Percentiles rank a stretch among this genome's conserved stretches.
Conservation (phyloP, 2,113 vertebrate species). For the Camelus bactrianus region DNA sequence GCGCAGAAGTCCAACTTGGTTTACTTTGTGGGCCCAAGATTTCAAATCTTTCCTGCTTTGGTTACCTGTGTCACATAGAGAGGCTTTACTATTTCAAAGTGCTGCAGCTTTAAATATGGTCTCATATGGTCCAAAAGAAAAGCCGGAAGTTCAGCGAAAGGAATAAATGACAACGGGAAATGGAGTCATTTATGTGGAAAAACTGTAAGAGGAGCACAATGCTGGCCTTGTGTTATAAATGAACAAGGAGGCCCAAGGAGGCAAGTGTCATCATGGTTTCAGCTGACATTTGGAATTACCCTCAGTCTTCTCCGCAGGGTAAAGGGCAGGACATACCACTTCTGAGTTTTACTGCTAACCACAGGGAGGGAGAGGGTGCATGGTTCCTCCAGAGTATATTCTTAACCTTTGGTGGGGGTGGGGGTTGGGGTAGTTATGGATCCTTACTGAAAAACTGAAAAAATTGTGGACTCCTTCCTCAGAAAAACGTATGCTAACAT, state of each 20-base stretch:
- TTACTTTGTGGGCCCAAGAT: background rate
- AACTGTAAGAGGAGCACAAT: background rate
- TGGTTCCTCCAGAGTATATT: background rate
- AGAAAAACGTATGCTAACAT: background rate
- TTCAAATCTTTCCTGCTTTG: conserved; percentile 37
- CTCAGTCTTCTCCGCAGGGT: background rate
- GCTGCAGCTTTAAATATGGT: conserved; percentile 40
- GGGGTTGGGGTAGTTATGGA: background rate
- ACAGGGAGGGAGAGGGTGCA: background rate
- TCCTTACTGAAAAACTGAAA: background rate
- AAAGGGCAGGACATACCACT: conserved; percentile 2
- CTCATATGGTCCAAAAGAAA: background rate
- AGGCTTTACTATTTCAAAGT: conserved; percentile 24
- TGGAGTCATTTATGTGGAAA: conserved; percentile 13
- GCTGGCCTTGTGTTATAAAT: background rate
- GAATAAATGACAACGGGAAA: conserved; percentile 23
- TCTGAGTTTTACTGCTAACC: conserved; percentile 5
- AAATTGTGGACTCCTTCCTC: background rate
- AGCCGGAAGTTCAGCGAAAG: conserved; percentile 36
- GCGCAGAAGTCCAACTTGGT: background rate
- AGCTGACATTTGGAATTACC: conserved; percentile 46
- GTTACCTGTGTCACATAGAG: background rate
- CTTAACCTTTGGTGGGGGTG: background rate
- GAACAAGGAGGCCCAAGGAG: background rate
- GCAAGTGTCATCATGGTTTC: background rate